Conservation (phyloP, 2,113 vertebrate species). For the Ornithorhynchus anatinus region DNA sequence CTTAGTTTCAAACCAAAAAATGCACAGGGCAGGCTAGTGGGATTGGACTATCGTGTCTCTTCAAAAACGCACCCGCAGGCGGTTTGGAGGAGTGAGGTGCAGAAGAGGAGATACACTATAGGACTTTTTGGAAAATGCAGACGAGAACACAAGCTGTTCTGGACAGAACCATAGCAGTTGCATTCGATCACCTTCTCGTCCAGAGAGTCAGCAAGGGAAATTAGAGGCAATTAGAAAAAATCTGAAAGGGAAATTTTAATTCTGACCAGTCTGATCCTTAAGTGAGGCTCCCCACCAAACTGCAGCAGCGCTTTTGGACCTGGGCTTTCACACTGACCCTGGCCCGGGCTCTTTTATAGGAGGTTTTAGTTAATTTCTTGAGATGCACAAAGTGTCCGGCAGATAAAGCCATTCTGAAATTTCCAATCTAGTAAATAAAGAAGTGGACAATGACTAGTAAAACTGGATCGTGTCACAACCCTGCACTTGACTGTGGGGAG, state of each 20-base stretch:
- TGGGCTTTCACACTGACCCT: not conserved
- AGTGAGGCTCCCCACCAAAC: constrained; percentile 44
- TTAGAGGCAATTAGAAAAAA: constrained; percentile 16
- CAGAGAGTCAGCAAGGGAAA: constrained; percentile 4
- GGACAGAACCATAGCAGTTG: constrained; percentile 5
- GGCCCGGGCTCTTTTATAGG: constrained; percentile 6
- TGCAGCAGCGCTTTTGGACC: constrained; percentile 24
- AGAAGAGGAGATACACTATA: too few relatives aligned
- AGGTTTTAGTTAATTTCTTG: constrained; percentile 44
- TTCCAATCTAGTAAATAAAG: not conserved
- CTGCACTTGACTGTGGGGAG: constrained; percentile 8
- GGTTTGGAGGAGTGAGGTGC: constrained; percentile 10
- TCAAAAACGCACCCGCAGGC: constrained; percentile 35
- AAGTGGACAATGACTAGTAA: constrained; percentile 36
- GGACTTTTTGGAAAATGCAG: not conserved
- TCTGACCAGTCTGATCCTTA: constrained; percentile 35
- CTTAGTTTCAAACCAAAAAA: constrained; percentile 1
- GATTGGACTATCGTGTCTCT: constrained; percentile 21
- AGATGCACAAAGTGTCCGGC: constrained; percentile 30
- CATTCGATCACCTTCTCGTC: constrained; percentile 13
- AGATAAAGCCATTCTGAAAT: not conserved
- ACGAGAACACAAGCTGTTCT: not conserved
- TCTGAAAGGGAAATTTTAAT: constrained; percentile 22
- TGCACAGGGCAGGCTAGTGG: not conserved
- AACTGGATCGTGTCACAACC: constrained; percentile 37